Evolutionary conservation across 2,797 vertebrate species (phyloP), one percentile per base, ranked within the genome.

Genomic region (Syngnathus acus): DNA sequence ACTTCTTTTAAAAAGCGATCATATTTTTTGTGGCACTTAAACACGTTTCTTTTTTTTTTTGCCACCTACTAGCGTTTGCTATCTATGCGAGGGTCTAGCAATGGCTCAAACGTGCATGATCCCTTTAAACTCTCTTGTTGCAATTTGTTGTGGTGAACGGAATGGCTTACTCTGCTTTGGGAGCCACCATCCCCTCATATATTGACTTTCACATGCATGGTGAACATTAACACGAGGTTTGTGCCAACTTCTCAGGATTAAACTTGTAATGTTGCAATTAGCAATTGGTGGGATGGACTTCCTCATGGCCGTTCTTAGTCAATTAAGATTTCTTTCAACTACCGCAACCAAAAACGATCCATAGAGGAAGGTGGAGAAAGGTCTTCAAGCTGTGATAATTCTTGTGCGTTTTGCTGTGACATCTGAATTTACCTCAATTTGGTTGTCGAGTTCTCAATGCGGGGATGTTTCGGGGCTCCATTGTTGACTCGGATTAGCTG

Each of bases 191-290:
- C 19, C 11, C 6, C n/a, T 50, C 17, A 63, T 26, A 6, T 45
- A 48, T 58, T 40, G 67, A 74, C 71, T 67, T 9, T 16, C 23
- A 69, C 71, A 43, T 42, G 68, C 68, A 43, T 62, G 67, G 59
- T 65, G 48, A 64, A 77, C 65, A 32, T 39, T 78, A 71, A 82
- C 47, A 63, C 71, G 68, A 72, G 68, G 65, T 71, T 66, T 66
- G 78, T 79, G 72, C 73, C 74, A 80, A 71, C 66, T 68, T 84
- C 77, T 85, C 80, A 78, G 79, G 76, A 83, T 82, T 66, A 14
- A 68, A 65, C 64, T 38, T 42, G 54, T n/a, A 70, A 38, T 77
- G 62, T 69, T 43, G 40, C 3, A 8, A 65, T 69, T 55, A 73
- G 65, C 53, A 50, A 23, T 74, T 43, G 1, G 14, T 68, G 48